phyloP scores from a whole-genome alignment of 2,888 invertebrate species.

The Morpho deidamia region DNA sequence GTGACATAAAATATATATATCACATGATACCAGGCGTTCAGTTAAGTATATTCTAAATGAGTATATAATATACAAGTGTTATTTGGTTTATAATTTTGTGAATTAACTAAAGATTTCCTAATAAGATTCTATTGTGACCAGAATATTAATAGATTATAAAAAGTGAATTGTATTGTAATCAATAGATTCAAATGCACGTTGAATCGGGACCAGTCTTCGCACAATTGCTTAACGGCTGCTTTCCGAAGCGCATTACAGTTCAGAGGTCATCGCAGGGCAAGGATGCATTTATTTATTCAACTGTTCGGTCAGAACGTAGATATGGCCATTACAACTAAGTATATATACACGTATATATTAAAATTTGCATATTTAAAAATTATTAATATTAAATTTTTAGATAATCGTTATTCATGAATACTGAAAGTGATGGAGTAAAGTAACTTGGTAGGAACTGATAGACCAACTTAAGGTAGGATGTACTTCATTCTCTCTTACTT shows the following conservation, averaged over 20 bases:
- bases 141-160: not conserved
- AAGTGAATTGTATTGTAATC: slow-evolving; percentile 25
- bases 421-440: no score
- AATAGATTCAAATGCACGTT: slow-evolving; percentile 49
- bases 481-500: no score
- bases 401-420: no score
- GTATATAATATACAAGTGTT: no score
- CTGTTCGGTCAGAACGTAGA: slow-evolving; percentile 19
- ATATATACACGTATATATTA: not conserved
- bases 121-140: not conserved
- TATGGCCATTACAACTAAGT: not conserved
- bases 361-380: no score
- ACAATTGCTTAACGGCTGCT: slow-evolving; percentile 48
- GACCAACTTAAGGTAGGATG: no score
- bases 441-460: no score
- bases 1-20: slow-evolving; percentile 3
- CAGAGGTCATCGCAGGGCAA: slow-evolving; percentile 48
- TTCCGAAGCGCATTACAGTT: slow-evolving; percentile 43
- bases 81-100: slow-evolving; percentile 8
- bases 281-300: slow-evolving; percentile 29
- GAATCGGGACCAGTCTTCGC: slow-evolving; percentile 51
- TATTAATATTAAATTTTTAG: no score
- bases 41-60: slow-evolving; percentile 8
- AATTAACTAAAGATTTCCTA: not conserved
- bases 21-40: slow-evolving; percentile 41